Base-by-base conservation (phyloP, 2,113 vertebrate species). In the Callionymus lyra region DNA sequence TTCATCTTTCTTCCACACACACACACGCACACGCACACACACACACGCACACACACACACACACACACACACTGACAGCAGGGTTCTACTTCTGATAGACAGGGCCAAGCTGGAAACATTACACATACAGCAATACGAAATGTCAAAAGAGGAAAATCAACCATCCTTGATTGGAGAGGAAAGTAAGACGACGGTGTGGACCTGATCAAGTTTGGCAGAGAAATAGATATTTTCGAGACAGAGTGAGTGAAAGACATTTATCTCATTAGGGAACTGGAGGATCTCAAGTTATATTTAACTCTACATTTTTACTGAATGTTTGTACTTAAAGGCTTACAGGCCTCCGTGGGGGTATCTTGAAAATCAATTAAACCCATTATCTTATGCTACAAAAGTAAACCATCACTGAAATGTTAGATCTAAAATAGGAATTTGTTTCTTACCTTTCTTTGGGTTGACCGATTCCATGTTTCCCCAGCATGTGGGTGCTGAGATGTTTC, bases 381-480 rank as follows among this genome's bases (percentile, higher is more conserved):
- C n/a, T n/a, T n/a, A n/a, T n/a, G n/a, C n/a, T n/a, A n/a, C n/a
- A n/a, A n/a, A n/a, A n/a, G n/a, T n/a, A n/a, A n/a, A n/a, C n/a
- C n/a, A n/a, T n/a, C n/a, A n/a, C n/a, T n/a, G n/a, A n/a, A n/a
- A n/a, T n/a, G n/a, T n/a, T n/a, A n/a, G 8, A 27, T 27, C 4
- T 27, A 27, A 5, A 27, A 27, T 27, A 27, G 8, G 4, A 27
- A 27, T 27, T 27, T 27, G 21, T 27, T n/a, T 14, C 51, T 83
- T 91, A 97, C 95, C 93, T 93, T 81, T 97, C 94, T 82, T 98
- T 99, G 6, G 91, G 93, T 45, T 92, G 94, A 31, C 94, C 95
- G 44, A 98, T 87, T 74, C 95, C 92, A 2, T 99, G 95, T 66
- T 97, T 97, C 43, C 93, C 94, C 57, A 97, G 81, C 51, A 99